Evolutionary conservation across 2,113 vertebrate species (phyloP).

Genomic region (Sander lucioperca): DNA sequence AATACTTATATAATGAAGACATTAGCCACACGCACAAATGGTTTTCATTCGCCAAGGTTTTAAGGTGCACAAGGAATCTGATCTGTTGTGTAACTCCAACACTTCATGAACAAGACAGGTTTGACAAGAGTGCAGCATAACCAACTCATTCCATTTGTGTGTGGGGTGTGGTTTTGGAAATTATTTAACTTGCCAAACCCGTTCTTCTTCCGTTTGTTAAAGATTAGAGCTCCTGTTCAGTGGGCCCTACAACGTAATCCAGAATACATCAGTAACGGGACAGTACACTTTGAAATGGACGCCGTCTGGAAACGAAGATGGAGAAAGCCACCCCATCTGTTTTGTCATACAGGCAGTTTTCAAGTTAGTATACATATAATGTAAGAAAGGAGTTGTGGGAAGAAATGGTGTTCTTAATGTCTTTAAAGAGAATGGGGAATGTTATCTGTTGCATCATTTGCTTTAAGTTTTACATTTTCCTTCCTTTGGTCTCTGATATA

Average conservation of each 20-base stretch:
- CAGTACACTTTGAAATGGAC: constrained; percentile 50
- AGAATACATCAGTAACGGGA: rapidly evolving
- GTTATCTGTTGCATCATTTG: too few relatives aligned
- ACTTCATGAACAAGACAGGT: neutral
- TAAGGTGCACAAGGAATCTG: neutral
- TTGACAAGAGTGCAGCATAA: too few relatives aligned
- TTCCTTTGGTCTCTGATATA: too few relatives aligned
- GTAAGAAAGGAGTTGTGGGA: too few relatives aligned
- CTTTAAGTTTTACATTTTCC: too few relatives aligned
- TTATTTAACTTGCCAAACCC: too few relatives aligned
- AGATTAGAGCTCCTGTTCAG: constrained; percentile 49
- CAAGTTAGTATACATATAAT: neutral
- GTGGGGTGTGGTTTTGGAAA: neutral
- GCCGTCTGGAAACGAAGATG: neutral
- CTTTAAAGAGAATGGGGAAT: too few relatives aligned
- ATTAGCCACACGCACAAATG: too few relatives aligned
- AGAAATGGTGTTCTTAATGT: too few relatives aligned
- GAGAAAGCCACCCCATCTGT: constrained; percentile 42
- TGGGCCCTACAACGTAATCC: neutral
- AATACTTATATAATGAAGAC: too few relatives aligned
- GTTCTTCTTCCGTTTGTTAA: neutral
- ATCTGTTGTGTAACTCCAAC: too few relatives aligned
- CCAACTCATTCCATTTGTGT: too few relatives aligned
- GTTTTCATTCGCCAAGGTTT: neutral
- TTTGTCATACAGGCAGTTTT: constrained; percentile 23